These are phyloP conservation scores for Heliocidaris tuberculata DNA, from an alignment of 35 echinoderm and acorn worm species.

Conservation along the genomic window DNA sequence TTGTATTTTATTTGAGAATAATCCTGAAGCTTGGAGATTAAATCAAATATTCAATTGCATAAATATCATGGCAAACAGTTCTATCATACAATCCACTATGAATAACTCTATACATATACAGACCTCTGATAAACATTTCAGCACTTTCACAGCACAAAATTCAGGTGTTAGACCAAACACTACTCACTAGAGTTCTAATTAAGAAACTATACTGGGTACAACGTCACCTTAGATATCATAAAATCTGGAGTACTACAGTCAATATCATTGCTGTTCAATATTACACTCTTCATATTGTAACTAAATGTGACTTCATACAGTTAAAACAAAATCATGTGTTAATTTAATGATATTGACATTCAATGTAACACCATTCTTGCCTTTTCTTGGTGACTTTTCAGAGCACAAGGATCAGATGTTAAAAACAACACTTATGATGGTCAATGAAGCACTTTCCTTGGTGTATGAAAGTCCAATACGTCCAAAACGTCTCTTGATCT, in stretches of 20 bases:
- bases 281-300: neutral
- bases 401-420: neutral
- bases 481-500: no score
- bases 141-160: neutral
- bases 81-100: neutral
- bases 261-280: neutral
- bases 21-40: neutral
- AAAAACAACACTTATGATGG: neutral
- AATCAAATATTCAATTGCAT: neutral
- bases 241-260: no score
- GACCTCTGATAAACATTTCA: neutral
- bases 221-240: neutral
- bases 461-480: neutral
- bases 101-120: neutral
- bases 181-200: neutral
- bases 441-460: neutral
- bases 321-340: neutral
- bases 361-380: neutral
- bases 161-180: neutral
- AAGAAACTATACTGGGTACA: neutral
- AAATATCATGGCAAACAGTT: conserved; percentile 1
- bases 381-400: neutral
- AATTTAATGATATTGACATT: neutral
- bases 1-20: conserved; percentile 16
- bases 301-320: neutral